These are phyloP conservation scores for Meiosimyza decipiens DNA, from an alignment of 2,888 invertebrate species.

Conservation along the genomic window DNA sequence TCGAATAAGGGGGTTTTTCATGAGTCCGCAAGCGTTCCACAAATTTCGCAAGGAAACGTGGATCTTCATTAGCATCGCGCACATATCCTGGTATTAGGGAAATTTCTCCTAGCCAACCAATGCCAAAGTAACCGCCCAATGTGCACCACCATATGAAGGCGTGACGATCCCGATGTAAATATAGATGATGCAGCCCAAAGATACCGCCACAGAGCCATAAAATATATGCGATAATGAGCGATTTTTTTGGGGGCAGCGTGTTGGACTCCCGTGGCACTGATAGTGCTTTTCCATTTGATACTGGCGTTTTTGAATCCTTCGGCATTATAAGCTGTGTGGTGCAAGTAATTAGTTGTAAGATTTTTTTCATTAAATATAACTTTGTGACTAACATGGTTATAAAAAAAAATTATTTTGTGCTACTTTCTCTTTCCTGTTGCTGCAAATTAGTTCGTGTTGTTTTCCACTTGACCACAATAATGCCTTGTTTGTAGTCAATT, in stretches of 20 bases:
- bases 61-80: constrained; percentile 81
- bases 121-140: constrained; percentile 82
- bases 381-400: constrained; percentile 5
- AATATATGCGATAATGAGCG: constrained; percentile 78
- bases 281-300: constrained; percentile 33
- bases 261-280: constrained; percentile 43
- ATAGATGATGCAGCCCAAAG: constrained; percentile 91
- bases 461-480: not conserved
- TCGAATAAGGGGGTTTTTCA: constrained; percentile 85
- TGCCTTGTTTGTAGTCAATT: not conserved
- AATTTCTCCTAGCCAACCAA: constrained; percentile 89
- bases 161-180: constrained; percentile 87
- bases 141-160: constrained; percentile 92
- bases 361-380: not conserved
- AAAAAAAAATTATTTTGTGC: not conserved
- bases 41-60: constrained; percentile 74
- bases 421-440: constrained; percentile 19
- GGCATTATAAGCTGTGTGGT: constrained; percentile 40
- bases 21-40: constrained; percentile 72
- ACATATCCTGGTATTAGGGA: constrained; percentile 88
- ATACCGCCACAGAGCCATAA: constrained; percentile 90
- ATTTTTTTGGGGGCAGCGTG: constrained; percentile 67
- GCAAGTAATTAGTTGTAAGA: not conserved
- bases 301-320: constrained; percentile 38
- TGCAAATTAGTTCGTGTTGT: not conserved